These are phyloP conservation scores for Falco berigora DNA, from an alignment of 2,797 vertebrate genomes.

Conservation along the genomic window DNA sequence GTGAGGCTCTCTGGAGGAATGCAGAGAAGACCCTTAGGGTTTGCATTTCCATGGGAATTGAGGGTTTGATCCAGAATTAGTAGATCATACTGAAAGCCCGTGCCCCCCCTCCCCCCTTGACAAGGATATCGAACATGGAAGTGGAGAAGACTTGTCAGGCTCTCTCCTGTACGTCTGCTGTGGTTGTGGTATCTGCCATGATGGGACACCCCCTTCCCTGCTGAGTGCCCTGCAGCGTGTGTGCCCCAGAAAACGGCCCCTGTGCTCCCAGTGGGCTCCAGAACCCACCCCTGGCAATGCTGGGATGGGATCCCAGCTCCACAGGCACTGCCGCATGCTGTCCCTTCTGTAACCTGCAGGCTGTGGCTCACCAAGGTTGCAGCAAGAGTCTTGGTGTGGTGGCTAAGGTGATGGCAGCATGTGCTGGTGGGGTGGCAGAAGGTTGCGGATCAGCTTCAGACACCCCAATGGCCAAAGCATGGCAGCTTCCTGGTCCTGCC, in stretches of 20 bases:
- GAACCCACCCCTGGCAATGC: accelerated
- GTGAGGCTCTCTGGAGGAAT: not conserved
- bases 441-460: not conserved
- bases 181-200: not conserved
- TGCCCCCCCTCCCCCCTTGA: too few relatives aligned
- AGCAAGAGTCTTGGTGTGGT: not conserved
- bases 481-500: not conserved
- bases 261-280: not conserved
- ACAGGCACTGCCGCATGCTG: accelerated
- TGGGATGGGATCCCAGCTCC: not conserved
- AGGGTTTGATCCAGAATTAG: not conserved
- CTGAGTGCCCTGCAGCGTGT: not conserved
- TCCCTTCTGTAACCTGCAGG: accelerated
- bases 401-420: not conserved
- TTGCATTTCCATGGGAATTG: not conserved
- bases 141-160: not conserved
- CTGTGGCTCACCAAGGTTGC: not conserved
- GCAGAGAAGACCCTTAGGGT: not conserved
- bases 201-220: not conserved
- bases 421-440: not conserved
- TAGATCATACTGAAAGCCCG: not conserved
- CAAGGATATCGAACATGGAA: not conserved
- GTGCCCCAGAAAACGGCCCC: accelerated
- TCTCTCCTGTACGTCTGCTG: not conserved
- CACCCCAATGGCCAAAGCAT: accelerated